These are phyloP conservation scores for Hiodon alosoides DNA, from an alignment of 2,113 vertebrate species.

Conservation along the genomic window DNA sequence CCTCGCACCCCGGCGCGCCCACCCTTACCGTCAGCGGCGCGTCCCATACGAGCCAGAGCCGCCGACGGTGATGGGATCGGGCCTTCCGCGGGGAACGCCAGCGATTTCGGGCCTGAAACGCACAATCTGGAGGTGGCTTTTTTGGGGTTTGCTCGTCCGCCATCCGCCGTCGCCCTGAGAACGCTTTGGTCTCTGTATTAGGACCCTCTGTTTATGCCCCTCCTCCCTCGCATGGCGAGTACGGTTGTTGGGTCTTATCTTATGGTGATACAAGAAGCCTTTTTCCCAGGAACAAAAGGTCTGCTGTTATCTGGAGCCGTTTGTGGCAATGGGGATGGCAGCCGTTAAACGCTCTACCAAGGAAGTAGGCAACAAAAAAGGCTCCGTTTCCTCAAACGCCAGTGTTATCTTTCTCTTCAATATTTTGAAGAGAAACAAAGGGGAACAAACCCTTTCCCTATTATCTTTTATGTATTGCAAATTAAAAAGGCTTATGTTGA, in stretches of 20 bases:
- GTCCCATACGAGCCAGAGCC: no score
- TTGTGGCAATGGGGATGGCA: constrained; percentile 3
- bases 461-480: no score
- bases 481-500: no score
- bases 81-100: no score
- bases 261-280: not conserved
- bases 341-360: not conserved
- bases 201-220: not conserved
- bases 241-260: not conserved
- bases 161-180: not conserved
- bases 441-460: no score
- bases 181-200: not conserved
- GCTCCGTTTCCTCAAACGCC: not conserved
- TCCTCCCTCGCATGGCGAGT: no score
- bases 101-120: no score
- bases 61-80: no score
- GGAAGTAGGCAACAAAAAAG: constrained; percentile 4
- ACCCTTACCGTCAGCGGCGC: no score
- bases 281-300: not conserved
- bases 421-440: not conserved
- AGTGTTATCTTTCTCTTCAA: not conserved
- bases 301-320: not conserved
- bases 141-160: no score
- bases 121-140: no score
- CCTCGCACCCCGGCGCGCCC: no score